phyloP scores from a whole-genome alignment of 2,113 vertebrate species.

The Poeciliopsis retropinna region DNA sequence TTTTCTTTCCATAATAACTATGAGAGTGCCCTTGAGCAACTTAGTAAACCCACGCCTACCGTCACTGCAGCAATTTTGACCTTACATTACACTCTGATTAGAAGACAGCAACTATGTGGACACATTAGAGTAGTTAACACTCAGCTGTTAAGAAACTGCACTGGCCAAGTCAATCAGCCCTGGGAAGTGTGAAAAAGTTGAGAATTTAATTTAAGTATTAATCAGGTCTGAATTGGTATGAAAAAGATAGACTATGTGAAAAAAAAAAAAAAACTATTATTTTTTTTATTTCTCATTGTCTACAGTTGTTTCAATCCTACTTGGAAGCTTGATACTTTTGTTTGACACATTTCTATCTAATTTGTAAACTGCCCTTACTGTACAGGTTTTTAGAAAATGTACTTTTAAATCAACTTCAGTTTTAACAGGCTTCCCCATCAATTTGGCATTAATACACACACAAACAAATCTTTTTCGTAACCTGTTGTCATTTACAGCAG shows the following conservation, averaged over 20 bases:
- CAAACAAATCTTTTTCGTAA: no score
- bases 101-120: not conserved
- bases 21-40: conserved; percentile 65
- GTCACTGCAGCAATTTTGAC: conserved; percentile 25
- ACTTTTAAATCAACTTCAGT: no score
- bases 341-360: not conserved
- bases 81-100: conserved; percentile 13
- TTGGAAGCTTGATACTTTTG: not conserved
- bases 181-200: not conserved
- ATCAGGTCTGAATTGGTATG: no score
- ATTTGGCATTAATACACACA: no score
- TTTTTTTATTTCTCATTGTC: not conserved
- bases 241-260: not conserved
- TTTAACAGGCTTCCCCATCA: no score
- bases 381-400: not conserved
- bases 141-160: not conserved
- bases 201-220: not conserved
- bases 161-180: not conserved
- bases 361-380: not conserved
- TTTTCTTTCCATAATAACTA: conserved; percentile 41
- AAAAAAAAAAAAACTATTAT: no score
- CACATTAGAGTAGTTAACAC: conserved; percentile 4
- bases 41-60: conserved; percentile 29
- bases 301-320: not conserved
- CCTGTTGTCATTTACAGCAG: no score